Conservation (phyloP, 2,888 invertebrate species). For the Fissipunctia ypsillon region DNA sequence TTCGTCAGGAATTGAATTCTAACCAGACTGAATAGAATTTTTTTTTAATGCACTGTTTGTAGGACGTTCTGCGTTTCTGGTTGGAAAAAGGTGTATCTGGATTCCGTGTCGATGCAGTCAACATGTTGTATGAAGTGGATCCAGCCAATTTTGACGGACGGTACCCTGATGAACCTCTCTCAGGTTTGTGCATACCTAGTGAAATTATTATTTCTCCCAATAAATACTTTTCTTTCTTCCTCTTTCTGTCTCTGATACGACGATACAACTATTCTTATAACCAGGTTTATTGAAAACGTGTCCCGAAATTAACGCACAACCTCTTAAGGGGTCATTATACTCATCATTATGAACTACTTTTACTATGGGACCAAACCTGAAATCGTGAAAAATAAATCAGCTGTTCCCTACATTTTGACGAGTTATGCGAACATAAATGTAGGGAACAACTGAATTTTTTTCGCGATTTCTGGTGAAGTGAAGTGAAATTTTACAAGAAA, state of each 20-base stretch:
- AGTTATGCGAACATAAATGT: too few species aligned
- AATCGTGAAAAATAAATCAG: too few species aligned
- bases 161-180: slow-evolving; percentile 91
- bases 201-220: too few species aligned
- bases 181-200: slow-evolving; percentile 73
- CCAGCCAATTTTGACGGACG: slow-evolving; percentile 73
- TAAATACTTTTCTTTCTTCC: too few species aligned
- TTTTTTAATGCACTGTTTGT: slow-evolving; percentile 20
- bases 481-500: not conserved
- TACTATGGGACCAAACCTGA: too few species aligned
- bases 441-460: too few species aligned
- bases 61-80: slow-evolving; percentile 94
- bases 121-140: slow-evolving; percentile 83
- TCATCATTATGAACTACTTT: too few species aligned
- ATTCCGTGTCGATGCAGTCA: slow-evolving; percentile 95
- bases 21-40: not conserved
- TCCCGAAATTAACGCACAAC: too few species aligned
- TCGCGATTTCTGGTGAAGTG: too few species aligned
- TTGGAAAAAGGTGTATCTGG: slow-evolving; percentile 95
- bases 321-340: too few species aligned
- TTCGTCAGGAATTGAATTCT: not conserved
- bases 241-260: not conserved
- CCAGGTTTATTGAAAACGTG: too few species aligned
- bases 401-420: too few species aligned
- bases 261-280: not conserved